Percentiles rank a stretch among this genome's conserved stretches.
Conservation (phyloP, 2,797 vertebrate genomes). For the Gallinago nigripennis region DNA sequence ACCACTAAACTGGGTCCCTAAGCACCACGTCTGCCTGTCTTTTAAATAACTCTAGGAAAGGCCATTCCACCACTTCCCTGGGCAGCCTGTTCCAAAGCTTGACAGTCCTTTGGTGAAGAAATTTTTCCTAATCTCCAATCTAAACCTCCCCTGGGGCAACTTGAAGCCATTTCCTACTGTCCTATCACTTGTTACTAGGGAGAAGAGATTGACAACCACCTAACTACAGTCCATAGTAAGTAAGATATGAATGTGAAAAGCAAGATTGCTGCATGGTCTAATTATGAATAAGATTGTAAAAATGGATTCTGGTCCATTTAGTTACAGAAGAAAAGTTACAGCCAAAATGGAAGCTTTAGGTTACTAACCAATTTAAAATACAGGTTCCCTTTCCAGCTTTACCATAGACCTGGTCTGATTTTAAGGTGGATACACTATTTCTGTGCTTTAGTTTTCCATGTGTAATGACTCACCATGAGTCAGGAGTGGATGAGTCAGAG, state of each 20-base stretch:
- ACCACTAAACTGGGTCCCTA: neutral
- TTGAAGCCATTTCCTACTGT: neutral
- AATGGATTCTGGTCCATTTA: neutral
- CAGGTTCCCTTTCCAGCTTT: neutral
- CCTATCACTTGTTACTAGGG: neutral
- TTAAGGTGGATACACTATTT: neutral
- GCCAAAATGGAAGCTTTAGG: neutral
- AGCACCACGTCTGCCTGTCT: neutral
- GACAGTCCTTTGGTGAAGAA: neutral
- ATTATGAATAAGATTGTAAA: neutral
- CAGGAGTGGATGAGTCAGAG: slow-evolving; percentile 44
- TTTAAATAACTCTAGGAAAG: neutral
- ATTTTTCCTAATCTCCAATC: neutral
- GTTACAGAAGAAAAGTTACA: neutral
- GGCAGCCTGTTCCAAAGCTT: neutral
- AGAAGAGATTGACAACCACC: neutral
- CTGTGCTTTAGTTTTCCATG: slow-evolving; percentile 9
- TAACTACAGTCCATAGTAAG: neutral
- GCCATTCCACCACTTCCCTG: neutral
- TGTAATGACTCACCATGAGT: slow-evolving; percentile 44
- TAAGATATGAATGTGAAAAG: neutral
- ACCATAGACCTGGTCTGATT: neutral
- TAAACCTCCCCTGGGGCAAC: neutral
- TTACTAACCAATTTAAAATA: neutral
- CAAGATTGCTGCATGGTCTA: neutral